phyloP scores from a whole-genome alignment of 2,113 vertebrate species.

The Engystomops pustulosus region DNA sequence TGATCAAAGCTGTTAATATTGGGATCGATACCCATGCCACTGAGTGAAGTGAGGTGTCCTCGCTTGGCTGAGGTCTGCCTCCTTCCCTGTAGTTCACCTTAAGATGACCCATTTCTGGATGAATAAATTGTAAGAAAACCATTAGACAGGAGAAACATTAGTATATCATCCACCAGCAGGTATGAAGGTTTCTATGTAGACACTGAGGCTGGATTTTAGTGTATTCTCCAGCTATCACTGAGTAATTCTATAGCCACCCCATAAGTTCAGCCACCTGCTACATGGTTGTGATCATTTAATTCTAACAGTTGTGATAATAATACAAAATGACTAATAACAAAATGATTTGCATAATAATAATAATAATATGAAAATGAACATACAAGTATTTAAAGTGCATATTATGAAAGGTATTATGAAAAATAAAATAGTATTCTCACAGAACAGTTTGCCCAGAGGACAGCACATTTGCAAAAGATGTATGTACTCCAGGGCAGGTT shows the following conservation, averaged over 20 bases:
- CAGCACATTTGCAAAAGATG: background rate
- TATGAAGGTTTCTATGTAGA: background rate
- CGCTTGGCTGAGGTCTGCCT: conserved; percentile 64
- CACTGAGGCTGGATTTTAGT: no score
- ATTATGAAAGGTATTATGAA: background rate
- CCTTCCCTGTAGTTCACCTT: conserved; percentile 81
- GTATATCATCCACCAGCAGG: conserved; percentile 4
- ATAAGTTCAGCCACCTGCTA: background rate
- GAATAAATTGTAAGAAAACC: background rate
- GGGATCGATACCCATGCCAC: conserved; percentile 81
- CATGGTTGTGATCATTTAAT: background rate
- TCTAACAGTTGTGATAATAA: no score
- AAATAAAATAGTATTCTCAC: background rate
- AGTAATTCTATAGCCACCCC: no score
- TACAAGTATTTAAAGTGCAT: background rate
- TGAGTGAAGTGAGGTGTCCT: conserved; percentile 75
- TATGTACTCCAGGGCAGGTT: background rate
- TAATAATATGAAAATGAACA: background rate
- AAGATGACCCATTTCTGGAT: conserved; percentile 80
- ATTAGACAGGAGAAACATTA: background rate
- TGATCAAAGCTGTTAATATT: conserved; percentile 76
- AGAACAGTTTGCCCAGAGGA: background rate
- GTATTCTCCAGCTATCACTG: no score
- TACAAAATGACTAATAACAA: no score
- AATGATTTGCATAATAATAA: no score